A percentile compares a stretch with the other conserved stretches of the same genome.
Evolutionary conservation across 2,888 invertebrate species (phyloP).

Genomic region (Calameuta idolon): DNA sequence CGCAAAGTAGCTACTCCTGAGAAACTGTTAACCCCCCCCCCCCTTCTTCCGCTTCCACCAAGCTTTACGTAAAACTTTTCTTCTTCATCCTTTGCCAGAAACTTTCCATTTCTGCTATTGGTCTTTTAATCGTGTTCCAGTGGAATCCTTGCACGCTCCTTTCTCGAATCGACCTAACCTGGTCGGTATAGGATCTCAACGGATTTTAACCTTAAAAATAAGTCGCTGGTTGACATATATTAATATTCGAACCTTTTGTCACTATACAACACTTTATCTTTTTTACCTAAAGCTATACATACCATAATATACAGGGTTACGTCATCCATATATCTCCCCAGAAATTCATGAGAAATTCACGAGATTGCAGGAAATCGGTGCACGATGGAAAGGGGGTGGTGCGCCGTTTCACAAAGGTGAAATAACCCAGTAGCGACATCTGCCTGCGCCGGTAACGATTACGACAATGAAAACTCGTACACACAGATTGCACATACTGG

Average conservation of each 20-base stretch:
- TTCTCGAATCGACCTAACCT: background rate
- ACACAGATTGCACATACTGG: background rate
- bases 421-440: background rate
- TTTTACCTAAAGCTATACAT: background rate
- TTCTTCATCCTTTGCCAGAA: background rate
- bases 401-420: background rate
- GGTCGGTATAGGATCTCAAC: background rate
- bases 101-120: background rate
- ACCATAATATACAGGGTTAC: background rate
- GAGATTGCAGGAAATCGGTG: background rate
- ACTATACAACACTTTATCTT: background rate
- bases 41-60: background rate
- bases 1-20: background rate
- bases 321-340: background rate
- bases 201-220: background rate
- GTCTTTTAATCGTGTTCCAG: background rate
- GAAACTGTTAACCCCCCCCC: background rate
- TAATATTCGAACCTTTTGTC: background rate
- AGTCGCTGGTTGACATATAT: background rate
- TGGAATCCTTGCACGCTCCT: background rate
- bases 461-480: background rate
- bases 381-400: background rate
- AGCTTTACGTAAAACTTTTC: background rate
- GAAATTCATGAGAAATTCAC: background rate
- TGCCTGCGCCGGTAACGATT: background rate